Conservation (phyloP, 2,888 invertebrate genomes). For the Ceratothoa steindachneri region DNA sequence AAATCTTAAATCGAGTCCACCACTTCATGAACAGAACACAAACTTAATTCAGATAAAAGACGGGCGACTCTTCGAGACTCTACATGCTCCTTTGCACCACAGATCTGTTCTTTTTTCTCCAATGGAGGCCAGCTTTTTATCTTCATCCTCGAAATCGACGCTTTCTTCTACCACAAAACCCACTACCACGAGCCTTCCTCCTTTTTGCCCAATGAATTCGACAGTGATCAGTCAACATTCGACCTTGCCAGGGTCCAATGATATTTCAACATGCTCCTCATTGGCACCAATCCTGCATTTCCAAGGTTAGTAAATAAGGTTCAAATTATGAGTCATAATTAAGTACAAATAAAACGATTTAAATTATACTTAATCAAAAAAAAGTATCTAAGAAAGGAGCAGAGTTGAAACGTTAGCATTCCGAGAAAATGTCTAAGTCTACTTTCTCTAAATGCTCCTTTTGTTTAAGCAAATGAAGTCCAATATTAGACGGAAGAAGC, state of each 20-base stretch:
- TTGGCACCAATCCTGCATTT: conserved; percentile 2
- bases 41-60: neutral
- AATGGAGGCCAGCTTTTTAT: neutral
- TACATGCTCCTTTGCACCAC: neutral
- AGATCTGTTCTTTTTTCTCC: neutral
- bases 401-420: no score
- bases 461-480: no score
- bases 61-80: neutral
- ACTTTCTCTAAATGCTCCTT: no score
- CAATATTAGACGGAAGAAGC: no score
- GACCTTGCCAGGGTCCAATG: neutral
- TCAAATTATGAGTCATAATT: no score
- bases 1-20: neutral
- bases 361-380: no score
- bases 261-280: neutral
- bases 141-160: neutral
- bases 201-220: neutral
- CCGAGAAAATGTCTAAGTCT: no score
- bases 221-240: neutral
- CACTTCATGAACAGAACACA: neutral
- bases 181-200: neutral
- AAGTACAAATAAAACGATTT: no score
- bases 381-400: no score
- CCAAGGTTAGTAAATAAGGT: conserved; percentile 5
- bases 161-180: neutral